Evolutionary conservation across 2,797 vertebrate species (phyloP), one percentile per base, ranked within the genome.

Genomic region (Paratrypauchen microcephalus): DNA sequence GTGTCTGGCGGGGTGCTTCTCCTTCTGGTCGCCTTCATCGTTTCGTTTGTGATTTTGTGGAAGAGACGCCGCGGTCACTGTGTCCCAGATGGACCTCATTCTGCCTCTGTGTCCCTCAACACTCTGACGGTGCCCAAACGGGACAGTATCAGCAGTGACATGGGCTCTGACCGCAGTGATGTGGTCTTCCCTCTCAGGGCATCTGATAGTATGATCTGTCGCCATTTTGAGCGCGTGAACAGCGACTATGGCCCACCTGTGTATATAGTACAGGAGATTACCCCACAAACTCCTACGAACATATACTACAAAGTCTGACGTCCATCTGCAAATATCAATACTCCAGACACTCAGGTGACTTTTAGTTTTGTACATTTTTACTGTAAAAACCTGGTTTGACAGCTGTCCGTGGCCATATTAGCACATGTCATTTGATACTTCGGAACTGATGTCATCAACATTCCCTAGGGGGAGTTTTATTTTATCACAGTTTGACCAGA

Each of bases 221-320:
- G 95, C 5, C 97, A 99, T 89, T 99, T 98, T 65, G 96, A 98
- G 89, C 97, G 96, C 45, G 95, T 97, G 84, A 98, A 96, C 76
- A 93, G 95, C 3, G 97, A 99, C 89, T 99, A 99, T 56, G 97
- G 96, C 82, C 94, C 97, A 75, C 97, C 97, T 0, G 97, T 98
- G 83, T 99, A 98, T 91, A 98, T 99, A 73, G 97, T 99, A 66
- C 97, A 99, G 92, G 97, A 99, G 92, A 96, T 99, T 93, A 93
- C 95, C 23, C 95, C 97, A 60, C 97, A 97, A 90, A 98, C 90
- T 78, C 97, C 97, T 59, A 96, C 97, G 81, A 99, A 99, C 91
- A 93, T 99, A 89, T 99, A 93, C 91, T 94, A 94, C 77, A 94
- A 94, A 87, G 94, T 94, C 89, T 99, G 93, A 96, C n/a, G 45